These are phyloP conservation scores for Caenorhabditis parvicauda DNA, from an alignment of 2,888 invertebrate species.

Conservation along the genomic window DNA sequence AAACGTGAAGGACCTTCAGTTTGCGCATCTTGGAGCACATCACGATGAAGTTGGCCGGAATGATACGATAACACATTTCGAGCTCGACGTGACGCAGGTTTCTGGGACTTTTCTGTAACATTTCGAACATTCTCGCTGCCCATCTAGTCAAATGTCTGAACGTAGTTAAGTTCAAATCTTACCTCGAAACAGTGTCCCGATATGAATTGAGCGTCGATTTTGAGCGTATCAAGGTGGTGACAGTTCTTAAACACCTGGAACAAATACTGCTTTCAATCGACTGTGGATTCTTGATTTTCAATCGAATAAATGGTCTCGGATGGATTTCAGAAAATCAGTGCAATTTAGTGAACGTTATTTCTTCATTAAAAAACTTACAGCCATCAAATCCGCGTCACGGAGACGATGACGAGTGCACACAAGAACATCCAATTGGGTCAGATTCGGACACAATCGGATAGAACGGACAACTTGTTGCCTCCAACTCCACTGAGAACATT, in stretches of 20 bases:
- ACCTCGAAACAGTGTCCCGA: conserved; percentile 46
- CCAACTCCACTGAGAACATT: conserved; percentile 48
- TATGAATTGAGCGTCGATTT: conserved; percentile 44
- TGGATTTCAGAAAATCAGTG: conserved; percentile 71
- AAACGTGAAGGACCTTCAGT: conserved; percentile 12
- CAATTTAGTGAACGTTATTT: conserved; percentile 97
- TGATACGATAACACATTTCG: conserved; percentile 29
- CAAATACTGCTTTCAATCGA: not conserved
- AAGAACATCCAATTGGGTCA: conserved; percentile 34
- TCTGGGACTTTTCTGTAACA: conserved; percentile 28
- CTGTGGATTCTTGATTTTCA: not conserved
- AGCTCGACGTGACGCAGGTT: conserved; percentile 26
- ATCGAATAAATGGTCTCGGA: no score
- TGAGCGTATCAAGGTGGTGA: conserved; percentile 25
- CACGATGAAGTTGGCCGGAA: conserved; percentile 4
- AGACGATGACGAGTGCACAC: conserved; percentile 44
- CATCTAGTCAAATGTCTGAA: not conserved
- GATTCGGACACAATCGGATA: conserved; percentile 24
- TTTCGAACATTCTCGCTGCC: not conserved
- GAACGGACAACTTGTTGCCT: conserved; percentile 38
- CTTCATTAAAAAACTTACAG: conserved; percentile 73
- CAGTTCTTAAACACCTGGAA: conserved; percentile 41
- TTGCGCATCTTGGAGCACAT: conserved; percentile 12
- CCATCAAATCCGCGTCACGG: conserved; percentile 37
- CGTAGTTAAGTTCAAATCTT: conserved; percentile 1